These are phyloP conservation scores for Crotalus tigris DNA, from an alignment of 2,113 vertebrate genomes.

Conservation along the genomic window DNA sequence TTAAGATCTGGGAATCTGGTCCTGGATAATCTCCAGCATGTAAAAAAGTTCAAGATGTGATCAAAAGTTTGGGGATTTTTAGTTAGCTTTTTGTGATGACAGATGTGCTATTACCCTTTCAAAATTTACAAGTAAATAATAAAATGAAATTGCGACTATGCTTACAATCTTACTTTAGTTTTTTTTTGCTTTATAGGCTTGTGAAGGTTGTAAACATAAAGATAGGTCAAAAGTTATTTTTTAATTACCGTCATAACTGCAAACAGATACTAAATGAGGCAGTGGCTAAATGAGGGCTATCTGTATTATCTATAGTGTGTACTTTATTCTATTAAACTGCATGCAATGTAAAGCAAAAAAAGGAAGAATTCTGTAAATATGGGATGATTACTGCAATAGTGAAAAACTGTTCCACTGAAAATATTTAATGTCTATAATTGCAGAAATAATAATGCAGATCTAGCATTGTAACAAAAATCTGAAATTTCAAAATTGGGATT, in stretches of 20 bases:
- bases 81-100: neutral
- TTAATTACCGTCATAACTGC: neutral
- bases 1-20: neutral
- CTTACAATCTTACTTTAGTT: neutral
- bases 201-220: neutral
- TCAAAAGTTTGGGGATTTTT: neutral
- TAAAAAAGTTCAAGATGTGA: neutral
- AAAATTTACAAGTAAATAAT: neutral
- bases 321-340: neutral
- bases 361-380: neutral
- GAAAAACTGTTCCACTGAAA: neutral
- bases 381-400: neutral
- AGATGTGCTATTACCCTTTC: neutral
- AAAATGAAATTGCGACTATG: neutral
- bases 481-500: neutral
- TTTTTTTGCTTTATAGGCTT: neutral
- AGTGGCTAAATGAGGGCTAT: neutral
- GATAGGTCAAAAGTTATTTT: neutral
- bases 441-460: neutral
- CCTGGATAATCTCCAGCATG: slow-evolving; percentile 7
- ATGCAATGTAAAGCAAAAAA: neutral
- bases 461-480: neutral
- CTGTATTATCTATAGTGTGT: neutral
- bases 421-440: neutral
- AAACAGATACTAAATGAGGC: neutral